These are phyloP conservation scores for Notolepis coatsorum DNA, from an alignment of 2,797 vertebrate species.

Conservation along the genomic window DNA sequence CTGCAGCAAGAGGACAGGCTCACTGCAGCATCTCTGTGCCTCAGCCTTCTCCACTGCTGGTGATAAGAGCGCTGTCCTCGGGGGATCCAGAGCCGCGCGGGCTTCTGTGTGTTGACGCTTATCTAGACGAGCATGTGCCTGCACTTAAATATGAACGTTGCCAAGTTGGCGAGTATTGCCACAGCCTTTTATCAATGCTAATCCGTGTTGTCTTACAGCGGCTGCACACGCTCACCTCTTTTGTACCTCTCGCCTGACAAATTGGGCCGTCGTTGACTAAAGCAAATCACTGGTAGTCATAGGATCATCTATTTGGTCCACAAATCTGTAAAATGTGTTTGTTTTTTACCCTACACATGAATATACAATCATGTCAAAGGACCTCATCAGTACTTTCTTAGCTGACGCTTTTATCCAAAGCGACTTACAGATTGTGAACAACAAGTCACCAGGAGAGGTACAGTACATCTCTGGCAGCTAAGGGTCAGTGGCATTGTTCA, in stretches of 20 bases:
- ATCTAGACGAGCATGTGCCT: constrained; percentile 12
- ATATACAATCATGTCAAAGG: too few species aligned
- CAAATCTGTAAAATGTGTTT: too few species aligned
- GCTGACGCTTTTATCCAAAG: too few species aligned
- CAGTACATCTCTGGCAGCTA: too few species aligned
- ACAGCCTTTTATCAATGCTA: constrained; percentile 39
- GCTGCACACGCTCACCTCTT: not conserved
- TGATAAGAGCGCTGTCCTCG: constrained; percentile 23
- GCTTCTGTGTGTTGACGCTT: not conserved
- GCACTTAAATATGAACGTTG: constrained; percentile 29
- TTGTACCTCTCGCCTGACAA: not conserved
- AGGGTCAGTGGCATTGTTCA: too few species aligned
- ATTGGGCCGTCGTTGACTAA: too few species aligned
- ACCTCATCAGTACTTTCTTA: too few species aligned
- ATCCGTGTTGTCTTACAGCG: constrained; percentile 16
- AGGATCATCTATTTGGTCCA: too few species aligned
- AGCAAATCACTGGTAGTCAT: too few species aligned
- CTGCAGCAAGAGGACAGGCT: constrained; percentile 45
- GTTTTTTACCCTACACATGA: too few species aligned
- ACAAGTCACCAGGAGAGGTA: too few species aligned
- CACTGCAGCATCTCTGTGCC: constrained; percentile 34
- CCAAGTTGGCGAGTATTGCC: constrained; percentile 27
- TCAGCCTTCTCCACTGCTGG: constrained; percentile 35
- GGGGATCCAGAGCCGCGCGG: constrained; percentile 17
- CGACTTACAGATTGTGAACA: too few species aligned